Evolutionary conservation across 1,140 invertebrate species (phyloP).

Genomic region (Aethina tumida): DNA sequence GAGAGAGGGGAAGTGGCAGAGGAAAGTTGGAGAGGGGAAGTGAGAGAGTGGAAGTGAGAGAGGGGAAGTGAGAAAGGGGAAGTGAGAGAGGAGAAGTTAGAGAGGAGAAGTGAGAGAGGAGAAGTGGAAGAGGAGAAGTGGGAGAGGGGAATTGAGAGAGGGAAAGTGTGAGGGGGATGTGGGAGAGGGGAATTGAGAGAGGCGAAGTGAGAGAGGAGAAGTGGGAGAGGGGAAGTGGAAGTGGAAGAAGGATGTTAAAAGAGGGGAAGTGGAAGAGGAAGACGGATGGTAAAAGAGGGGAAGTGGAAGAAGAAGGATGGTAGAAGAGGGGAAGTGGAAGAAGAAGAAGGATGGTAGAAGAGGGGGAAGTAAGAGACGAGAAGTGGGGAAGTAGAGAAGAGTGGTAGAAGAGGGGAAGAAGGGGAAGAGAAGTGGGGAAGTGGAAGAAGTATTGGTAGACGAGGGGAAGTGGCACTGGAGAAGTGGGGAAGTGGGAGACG

Average conservation of each 20-base stretch:
- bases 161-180: no score
- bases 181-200: constrained; percentile 3
- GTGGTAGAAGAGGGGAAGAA: not conserved
- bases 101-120: not conserved
- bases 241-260: not conserved
- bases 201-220: not conserved
- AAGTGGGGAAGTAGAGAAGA: not conserved
- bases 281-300: not conserved
- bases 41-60: not conserved
- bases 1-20: not conserved
- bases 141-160: no score
- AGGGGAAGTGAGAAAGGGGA: not conserved
- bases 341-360: not conserved
- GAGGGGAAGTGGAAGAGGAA: not conserved
- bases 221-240: not conserved
- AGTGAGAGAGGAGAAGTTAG: not conserved
- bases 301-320: not conserved
- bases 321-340: not conserved
- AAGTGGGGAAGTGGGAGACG: no score
- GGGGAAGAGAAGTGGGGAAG: not conserved
- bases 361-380: not conserved
- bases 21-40: not conserved
- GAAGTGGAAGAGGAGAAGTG: not conserved
- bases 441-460: not conserved
- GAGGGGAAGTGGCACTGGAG: not conserved